Evolutionary conservation across 2,797 vertebrate species (phyloP), one percentile per base, ranked within the genome.

Genomic region (Enteromius viviparus): DNA sequence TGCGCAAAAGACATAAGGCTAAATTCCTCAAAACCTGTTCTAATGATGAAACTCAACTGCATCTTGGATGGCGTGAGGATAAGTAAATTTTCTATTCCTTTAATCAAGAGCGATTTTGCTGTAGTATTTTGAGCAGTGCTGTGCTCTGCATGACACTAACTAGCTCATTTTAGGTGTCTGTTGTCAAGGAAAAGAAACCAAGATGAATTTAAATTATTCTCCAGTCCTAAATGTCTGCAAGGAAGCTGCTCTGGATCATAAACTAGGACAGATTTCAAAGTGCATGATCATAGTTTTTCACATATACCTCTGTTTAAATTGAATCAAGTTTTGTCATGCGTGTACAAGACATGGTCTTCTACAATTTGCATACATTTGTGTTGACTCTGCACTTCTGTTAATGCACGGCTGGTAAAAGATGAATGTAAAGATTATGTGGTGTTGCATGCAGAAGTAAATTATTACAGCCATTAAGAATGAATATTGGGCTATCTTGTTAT

Each of bases 91-190:
- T 60, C 55, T 12, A 60, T 60, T 60, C 3, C n/a, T 60, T 60
- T 75, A 53, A 75, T 51, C 19, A 6, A 53, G 29, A 53, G 34
- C 1, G 14, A 34, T 42, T 45, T 62, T 76, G 8, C 75, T 62
- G 4, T 60, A 19, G 55, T 62, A 42, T 62, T 26, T 40, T 60
- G 6, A 58, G 77, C 29, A 51, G 26, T 40, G 60, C 26, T 26
- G 14, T 49, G 45, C 29, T 55, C 65, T 42, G 15, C 9, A 5
- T 71, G 49, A 58, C 49, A 70, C 23, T 58, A 58, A 69, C 49
- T 68, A 79, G 47, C 47, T 45, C 23, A 9, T 29, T 70, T 45
- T 3, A 80, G 66, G 6, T 70, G 66, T 58, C 66, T 47, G 66
- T 71, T 60, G 66, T 69, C 34, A 40, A 19, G 15, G 49, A 40